Evolutionary conservation across 2,888 invertebrate species (phyloP).

Genomic region (Dynastes hyllus): DNA sequence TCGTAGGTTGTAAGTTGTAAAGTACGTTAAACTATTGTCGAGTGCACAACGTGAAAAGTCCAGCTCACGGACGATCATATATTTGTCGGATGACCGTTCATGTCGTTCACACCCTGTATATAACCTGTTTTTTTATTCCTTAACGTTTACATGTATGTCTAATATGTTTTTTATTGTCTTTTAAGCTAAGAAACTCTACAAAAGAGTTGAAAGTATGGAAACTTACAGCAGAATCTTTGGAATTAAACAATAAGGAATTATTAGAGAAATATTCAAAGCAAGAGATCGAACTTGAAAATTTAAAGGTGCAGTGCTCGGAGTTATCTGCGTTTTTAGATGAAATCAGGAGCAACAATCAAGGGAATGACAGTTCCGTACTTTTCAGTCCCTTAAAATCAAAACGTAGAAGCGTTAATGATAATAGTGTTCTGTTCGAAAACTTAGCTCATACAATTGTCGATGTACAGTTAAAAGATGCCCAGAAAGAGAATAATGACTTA

Average conservation of each 20-base stretch:
- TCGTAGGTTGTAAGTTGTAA: no score
- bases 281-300: slow-evolving; percentile 60
- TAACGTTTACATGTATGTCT: no score
- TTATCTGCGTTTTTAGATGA: slow-evolving; percentile 72
- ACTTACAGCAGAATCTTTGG: slow-evolving; percentile 63
- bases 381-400: slow-evolving; percentile 54
- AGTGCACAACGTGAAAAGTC: no score
- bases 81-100: no score
- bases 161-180: slow-evolving; percentile 51
- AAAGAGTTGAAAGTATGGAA: slow-evolving; percentile 64
- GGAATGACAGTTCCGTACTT: slow-evolving; percentile 61
- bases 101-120: no score
- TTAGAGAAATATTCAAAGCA: slow-evolving; percentile 62
- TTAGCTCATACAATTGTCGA: slow-evolving; percentile 69
- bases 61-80: no score
- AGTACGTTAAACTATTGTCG: no score
- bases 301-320: slow-evolving; percentile 65
- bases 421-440: slow-evolving; percentile 60
- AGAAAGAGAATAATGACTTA: slow-evolving; percentile 63
- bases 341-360: slow-evolving; percentile 56
- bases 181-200: slow-evolving; percentile 69
- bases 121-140: no score
- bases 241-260: slow-evolving; percentile 62
- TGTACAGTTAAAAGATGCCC: slow-evolving; percentile 68
- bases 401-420: slow-evolving; percentile 26